phyloP scores from a whole-genome alignment of 2,888 invertebrate species.

The Eurytoma californica region DNA sequence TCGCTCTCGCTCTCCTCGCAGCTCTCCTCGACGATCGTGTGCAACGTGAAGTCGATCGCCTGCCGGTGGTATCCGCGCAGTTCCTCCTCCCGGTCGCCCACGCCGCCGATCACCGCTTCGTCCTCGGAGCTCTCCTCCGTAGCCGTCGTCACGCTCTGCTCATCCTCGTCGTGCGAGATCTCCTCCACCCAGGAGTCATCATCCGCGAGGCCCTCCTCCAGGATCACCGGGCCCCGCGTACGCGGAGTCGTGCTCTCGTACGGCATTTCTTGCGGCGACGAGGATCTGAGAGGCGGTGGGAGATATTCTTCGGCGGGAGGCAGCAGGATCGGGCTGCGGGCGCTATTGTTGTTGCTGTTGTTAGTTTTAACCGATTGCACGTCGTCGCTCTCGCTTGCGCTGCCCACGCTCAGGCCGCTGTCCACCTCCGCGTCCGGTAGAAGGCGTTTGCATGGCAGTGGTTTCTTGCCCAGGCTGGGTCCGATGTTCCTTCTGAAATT shows the following conservation, averaged over 20 bases:
- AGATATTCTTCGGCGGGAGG: constrained; percentile 42
- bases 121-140: constrained; percentile 83
- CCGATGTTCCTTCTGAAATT: constrained; percentile 60
- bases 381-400: constrained; percentile 72
- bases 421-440: constrained; percentile 66
- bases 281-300: constrained; percentile 29
- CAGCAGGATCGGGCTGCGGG: constrained; percentile 24
- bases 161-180: constrained; percentile 86
- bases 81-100: constrained; percentile 84
- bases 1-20: constrained; percentile 95
- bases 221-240: constrained; percentile 82
- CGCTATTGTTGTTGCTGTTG: constrained; percentile 47
- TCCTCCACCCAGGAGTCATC: constrained; percentile 96
- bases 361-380: constrained; percentile 67
- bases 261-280: constrained; percentile 43
- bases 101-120: constrained; percentile 77
- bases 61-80: constrained; percentile 88
- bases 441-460: constrained; percentile 69
- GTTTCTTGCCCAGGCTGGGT: constrained; percentile 65
- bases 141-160: constrained; percentile 80
- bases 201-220: constrained; percentile 91
- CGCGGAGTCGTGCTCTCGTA: constrained; percentile 73
- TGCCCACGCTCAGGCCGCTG: constrained; percentile 71
- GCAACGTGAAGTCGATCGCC: constrained; percentile 91
- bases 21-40: constrained; percentile 95